phyloP scores from a whole-genome alignment of 2,797 vertebrate genomes.

The Thamnophis elegans region DNA sequence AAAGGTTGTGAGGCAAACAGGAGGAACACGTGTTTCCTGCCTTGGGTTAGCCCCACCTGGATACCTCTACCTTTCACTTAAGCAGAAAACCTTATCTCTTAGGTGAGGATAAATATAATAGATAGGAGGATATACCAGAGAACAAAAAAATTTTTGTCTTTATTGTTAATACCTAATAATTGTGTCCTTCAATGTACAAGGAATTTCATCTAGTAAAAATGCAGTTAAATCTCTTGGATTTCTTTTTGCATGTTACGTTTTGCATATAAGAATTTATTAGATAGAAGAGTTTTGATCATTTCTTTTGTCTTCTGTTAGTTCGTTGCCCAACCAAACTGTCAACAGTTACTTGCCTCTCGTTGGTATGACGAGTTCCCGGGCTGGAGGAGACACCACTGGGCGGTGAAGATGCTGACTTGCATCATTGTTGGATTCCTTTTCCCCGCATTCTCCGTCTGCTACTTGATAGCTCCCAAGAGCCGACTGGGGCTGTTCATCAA shows the following conservation, averaged over 20 bases:
- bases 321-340: conserved; percentile 97
- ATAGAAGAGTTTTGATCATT: conserved; percentile 33
- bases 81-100: not conserved
- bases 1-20: not conserved
- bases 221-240: not conserved
- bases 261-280: not conserved
- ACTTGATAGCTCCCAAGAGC: conserved; percentile 91
- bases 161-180: not conserved
- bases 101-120: not conserved
- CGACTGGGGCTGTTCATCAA: conserved; percentile 90
- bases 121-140: not conserved
- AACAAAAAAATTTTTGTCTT: not conserved
- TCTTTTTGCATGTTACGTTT: not conserved
- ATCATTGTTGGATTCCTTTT: conserved; percentile 92
- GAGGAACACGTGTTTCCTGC: not conserved
- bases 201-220: not conserved
- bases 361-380: conserved; percentile 97
- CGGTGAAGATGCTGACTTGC: conserved; percentile 89
- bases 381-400: conserved; percentile 97
- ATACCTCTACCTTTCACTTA: not conserved
- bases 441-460: conserved; percentile 89
- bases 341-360: conserved; percentile 93
- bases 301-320: conserved; percentile 78
- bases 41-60: not conserved
- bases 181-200: not conserved